A percentile compares a stretch with the other conserved stretches of the same genome.
Evolutionary conservation across 2,797 vertebrate species (phyloP).

Genomic region (Discoglossus pictus): DNA sequence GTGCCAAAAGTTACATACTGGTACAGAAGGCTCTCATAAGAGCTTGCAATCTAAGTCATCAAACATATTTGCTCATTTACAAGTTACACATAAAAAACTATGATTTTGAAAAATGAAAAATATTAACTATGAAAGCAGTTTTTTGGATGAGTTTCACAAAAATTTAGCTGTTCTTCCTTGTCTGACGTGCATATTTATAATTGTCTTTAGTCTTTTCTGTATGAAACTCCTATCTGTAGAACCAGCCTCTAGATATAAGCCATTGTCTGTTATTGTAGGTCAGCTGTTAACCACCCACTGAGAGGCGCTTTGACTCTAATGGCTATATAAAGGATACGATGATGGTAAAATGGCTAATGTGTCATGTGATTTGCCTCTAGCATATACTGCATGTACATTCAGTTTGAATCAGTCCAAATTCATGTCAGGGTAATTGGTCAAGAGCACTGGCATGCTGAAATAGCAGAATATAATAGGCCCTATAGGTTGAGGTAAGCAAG

Average conservation of each 20-base stretch:
- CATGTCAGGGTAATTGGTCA: conserved; percentile 26
- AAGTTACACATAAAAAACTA: too few species aligned
- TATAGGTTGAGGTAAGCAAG: neutral
- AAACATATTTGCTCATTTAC: too few species aligned
- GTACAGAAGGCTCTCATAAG: too few species aligned
- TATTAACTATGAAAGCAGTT: too few species aligned
- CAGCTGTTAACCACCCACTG: conserved; percentile 34
- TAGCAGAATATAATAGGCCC: neutral
- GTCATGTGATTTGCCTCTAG: conserved; percentile 30
- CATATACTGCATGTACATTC: conserved; percentile 25
- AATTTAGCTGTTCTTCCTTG: too few species aligned
- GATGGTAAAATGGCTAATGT: conserved; percentile 40
- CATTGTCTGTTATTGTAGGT: conserved; percentile 26
- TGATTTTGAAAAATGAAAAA: too few species aligned
- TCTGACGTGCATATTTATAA: too few species aligned
- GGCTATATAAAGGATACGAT: conserved; percentile 33
- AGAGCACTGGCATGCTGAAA: conserved; percentile 11
- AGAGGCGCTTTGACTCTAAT: conserved; percentile 33
- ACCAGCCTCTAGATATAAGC: conserved; percentile 21
- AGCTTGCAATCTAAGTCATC: too few species aligned
- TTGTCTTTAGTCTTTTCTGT: neutral
- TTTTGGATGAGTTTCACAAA: too few species aligned
- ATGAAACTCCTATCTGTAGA: conserved; percentile 5
- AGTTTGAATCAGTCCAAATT: conserved; percentile 30
- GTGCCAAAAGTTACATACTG: too few species aligned